These are phyloP conservation scores for Halictus rubicundus DNA, from an alignment of 1,140 invertebrate genomes.

Conservation along the genomic window DNA sequence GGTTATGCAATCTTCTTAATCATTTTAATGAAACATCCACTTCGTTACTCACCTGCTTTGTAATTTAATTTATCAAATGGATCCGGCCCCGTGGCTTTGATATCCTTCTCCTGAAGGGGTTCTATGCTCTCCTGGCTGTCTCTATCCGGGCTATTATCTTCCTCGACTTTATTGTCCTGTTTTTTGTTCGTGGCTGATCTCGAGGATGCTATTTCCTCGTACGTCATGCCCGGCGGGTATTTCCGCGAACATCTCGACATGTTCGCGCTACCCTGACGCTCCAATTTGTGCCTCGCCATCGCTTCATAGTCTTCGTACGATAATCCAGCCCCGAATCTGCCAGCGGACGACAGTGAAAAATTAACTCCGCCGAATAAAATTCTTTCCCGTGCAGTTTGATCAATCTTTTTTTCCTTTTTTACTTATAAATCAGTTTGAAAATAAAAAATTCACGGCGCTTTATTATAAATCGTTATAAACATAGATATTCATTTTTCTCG, in stretches of 20 bases:
- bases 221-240: constrained; percentile 77
- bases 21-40: neutral
- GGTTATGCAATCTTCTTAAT: neutral
- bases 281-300: constrained; percentile 77
- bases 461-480: too few species aligned
- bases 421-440: too few species aligned
- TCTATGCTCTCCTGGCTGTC: constrained; percentile 77
- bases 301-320: constrained; percentile 79
- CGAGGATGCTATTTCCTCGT: constrained; percentile 78
- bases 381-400: neutral
- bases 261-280: constrained; percentile 72
- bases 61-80: constrained; percentile 82
- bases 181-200: constrained; percentile 62
- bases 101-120: constrained; percentile 77
- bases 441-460: too few species aligned
- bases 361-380: neutral
- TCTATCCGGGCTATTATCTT: constrained; percentile 69
- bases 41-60: constrained; percentile 75
- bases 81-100: constrained; percentile 80
- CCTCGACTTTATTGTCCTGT: constrained; percentile 62
- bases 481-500: too few species aligned
- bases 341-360: neutral
- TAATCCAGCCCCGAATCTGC: constrained; percentile 66
- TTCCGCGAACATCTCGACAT: constrained; percentile 66
- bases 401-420: too few species aligned